Percentiles rank a stretch among this genome's conserved stretches.
Evolutionary conservation across 2,113 vertebrate species (phyloP).

Genomic region (Prionailurus viverrinus): DNA sequence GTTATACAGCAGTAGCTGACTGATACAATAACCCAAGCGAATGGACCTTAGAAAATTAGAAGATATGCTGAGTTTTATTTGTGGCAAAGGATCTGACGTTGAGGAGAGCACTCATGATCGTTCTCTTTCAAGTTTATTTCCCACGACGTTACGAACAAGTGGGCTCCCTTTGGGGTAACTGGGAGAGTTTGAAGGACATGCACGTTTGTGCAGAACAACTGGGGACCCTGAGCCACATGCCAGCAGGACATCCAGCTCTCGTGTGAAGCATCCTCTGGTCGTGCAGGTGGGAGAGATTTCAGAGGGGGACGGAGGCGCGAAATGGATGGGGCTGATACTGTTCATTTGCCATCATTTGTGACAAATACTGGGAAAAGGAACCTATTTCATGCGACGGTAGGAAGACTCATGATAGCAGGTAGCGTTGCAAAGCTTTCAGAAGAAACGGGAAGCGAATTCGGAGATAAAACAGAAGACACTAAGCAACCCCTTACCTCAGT

Average conservation of each 20-base stretch:
- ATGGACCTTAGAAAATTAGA: background rate
- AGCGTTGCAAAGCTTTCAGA: too few species aligned
- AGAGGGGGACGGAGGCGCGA: background rate
- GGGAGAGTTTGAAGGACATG: background rate
- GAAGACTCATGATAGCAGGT: too few species aligned
- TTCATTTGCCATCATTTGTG: background rate
- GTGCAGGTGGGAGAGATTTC: background rate
- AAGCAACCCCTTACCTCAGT: too few species aligned
- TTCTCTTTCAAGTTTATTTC: background rate
- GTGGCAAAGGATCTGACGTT: background rate
- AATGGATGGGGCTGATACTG: background rate
- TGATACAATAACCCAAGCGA: background rate
- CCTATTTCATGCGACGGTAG: too few species aligned
- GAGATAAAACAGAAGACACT: too few species aligned
- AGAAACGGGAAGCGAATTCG: too few species aligned
- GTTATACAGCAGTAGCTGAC: background rate
- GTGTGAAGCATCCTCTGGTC: background rate
- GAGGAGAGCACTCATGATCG: background rate
- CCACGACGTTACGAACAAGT: background rate
- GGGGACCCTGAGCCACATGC: background rate
- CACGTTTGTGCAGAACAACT: background rate
- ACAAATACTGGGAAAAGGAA: background rate
- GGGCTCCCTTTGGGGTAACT: background rate
- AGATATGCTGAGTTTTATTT: background rate
- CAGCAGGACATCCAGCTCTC: background rate